These are phyloP conservation scores for Rhorus exstirpatorius DNA, from an alignment of 2,888 invertebrate species.

Conservation along the genomic window DNA sequence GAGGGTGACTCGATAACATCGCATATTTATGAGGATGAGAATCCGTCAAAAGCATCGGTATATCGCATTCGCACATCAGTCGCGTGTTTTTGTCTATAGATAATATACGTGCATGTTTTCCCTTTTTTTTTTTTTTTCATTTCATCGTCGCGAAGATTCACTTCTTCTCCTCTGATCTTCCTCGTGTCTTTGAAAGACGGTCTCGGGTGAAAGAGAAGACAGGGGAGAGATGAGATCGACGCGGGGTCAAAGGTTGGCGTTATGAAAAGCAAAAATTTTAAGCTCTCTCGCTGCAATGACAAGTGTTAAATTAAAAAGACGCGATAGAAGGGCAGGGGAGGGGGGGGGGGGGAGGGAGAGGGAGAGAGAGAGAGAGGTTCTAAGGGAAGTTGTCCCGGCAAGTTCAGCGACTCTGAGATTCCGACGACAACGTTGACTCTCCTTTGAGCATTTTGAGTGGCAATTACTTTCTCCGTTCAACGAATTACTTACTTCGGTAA, in stretches of 20 bases:
- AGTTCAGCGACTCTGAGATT: conserved; percentile 32
- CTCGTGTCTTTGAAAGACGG: conserved; percentile 49
- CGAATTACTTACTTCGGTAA: conserved; percentile 80
- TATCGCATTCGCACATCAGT: conserved; percentile 2
- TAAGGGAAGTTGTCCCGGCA: conserved; percentile 32
- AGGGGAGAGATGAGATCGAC: conserved; percentile 12
- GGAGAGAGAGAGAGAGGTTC: conserved; percentile 4
- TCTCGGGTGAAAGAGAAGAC: background rate
- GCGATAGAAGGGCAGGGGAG: conserved; percentile 4
- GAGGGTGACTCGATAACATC: conserved; percentile 27
- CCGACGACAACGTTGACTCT: conserved; percentile 66
- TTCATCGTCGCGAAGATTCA: conserved; percentile 33
- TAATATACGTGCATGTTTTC: background rate
- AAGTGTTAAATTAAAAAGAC: conserved; percentile 75
- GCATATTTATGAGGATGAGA: conserved; percentile 64
- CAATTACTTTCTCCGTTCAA: conserved; percentile 80
- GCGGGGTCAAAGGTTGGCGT: conserved; percentile 33
- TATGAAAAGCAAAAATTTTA: conserved; percentile 28
- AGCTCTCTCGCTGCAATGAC: conserved; percentile 63
- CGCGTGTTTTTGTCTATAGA: background rate
- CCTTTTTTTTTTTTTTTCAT: conserved; percentile 6
- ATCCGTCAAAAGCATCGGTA: background rate
- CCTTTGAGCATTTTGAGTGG: conserved; percentile 81
- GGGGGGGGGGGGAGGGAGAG: conserved; percentile 3
- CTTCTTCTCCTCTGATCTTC: conserved; percentile 64